Base-by-base conservation (phyloP, 2,113 vertebrate species). In the Corythaixoides concolor region DNA sequence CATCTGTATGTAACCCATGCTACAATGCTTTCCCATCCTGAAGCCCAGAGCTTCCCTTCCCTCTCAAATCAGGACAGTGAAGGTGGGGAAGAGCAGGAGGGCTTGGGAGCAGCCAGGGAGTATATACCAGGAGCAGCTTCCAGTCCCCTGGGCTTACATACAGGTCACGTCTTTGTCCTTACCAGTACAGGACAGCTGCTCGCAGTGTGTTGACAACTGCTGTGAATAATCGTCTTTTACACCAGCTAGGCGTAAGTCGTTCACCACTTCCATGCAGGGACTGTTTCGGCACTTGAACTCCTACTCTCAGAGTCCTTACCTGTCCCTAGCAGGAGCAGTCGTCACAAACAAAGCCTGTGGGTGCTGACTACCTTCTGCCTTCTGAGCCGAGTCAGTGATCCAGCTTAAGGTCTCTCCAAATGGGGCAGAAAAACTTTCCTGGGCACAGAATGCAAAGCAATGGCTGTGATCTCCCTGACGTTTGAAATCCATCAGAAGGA, bases 181-280 rank as follows among this genome's bases (percentile, higher is more conserved):
- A 59, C 41, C 37, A 62, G n/a, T 16, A 18, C 19, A 53, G 37
- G 20, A 24, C 30, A 58, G 41, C 32, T 89, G 37, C 59, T 60
- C 4, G 0, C 53, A 21, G 39, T 60, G 43, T 19, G 4, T 9
- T 47, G 64, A 5, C 43, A 26, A 12, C n/a, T 69, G 18, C 47
- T 66, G 45, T 6, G 4, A 37, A 27, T 59, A 80, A 43, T 59
- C 37, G n/a, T 87, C 8, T 70, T 69, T 83, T 28, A 21, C 33
- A 35, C 4, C 9, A 17, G 8, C 12, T 28, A 10, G 0, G 6
- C 3, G 0, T 28, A 32, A 75, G 4, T 39, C 2, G 2, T 47
- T 89, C 74, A 47, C 6, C n/a, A 18, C 15, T 53, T 45, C 18
- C 22, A 8, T 41, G 62, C 50, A 59, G 77, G 64, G 28, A 20